A percentile compares a stretch with the other conserved stretches of the same genome.
Conservation (phyloP, 2,797 vertebrate species). For the Podarcis lilfordi region DNA sequence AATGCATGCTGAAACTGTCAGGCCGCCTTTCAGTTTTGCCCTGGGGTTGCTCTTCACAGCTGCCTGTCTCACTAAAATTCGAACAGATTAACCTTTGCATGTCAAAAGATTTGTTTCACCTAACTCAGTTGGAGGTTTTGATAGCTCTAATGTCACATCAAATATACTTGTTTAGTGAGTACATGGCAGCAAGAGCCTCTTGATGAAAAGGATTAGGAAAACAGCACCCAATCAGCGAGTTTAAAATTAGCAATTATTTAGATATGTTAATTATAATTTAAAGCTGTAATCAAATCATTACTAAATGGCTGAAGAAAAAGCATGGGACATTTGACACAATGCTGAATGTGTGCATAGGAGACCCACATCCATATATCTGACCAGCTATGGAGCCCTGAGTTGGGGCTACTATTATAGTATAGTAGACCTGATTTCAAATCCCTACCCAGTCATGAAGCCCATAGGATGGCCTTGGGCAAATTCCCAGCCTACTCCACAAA, state of each 20-base stretch:
- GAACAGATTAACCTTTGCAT: conserved; percentile 38
- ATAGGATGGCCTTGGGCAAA: background rate
- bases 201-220: conserved; percentile 26
- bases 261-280: background rate
- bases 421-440: background rate
- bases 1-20: conserved; percentile 37
- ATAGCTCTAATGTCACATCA: conserved; percentile 31
- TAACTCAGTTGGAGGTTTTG: conserved; percentile 33
- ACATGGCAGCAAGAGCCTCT: conserved; percentile 16
- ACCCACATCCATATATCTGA: background rate
- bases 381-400: background rate
- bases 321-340: background rate
- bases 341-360: background rate
- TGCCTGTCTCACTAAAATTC: conserved; percentile 24
- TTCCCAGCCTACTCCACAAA: background rate
- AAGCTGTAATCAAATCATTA: background rate
- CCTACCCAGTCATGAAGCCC: background rate
- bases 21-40: conserved; percentile 20
- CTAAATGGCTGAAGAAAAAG: background rate
- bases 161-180: conserved; percentile 21
- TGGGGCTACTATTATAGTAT: background rate
- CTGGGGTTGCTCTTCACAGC: conserved; percentile 14
- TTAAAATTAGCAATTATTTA: conserved; percentile 8
- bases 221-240: background rate
- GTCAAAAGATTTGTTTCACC: conserved; percentile 35